Conservation (phyloP, 2,888 invertebrate genomes). For the Spatulosminthurus flaviceps region DNA sequence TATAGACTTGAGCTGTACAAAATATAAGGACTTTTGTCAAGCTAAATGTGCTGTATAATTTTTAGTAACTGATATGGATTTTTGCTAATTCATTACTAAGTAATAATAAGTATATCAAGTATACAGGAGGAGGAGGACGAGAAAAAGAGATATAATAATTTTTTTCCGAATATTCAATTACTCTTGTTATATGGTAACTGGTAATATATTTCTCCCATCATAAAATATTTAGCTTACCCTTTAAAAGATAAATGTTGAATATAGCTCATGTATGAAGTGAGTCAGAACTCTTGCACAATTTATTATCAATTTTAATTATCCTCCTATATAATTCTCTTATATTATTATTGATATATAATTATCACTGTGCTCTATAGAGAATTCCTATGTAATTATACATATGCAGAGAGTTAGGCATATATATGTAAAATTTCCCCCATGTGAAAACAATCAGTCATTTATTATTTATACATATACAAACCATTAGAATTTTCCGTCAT, state of each 20-base stretch:
- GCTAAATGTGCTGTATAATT: no score
- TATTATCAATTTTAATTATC: neutral
- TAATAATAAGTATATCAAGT: no score
- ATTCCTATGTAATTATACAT: no score
- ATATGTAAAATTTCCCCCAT: neutral
- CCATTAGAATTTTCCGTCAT: neutral
- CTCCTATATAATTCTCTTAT: neutral
- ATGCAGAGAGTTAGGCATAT: neutral
- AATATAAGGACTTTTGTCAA: no score
- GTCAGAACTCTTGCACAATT: neutral
- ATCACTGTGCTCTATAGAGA: no score
- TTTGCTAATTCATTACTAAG: slow-evolving; percentile 11
- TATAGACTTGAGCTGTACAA: no score
- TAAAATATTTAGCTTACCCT: slow-evolving; percentile 9
- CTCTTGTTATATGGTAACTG: neutral
- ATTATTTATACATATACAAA: slow-evolving; percentile 5
- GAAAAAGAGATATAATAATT: neutral
- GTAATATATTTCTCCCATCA: neutral
- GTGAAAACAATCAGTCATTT: slow-evolving; percentile 28
- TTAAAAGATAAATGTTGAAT: slow-evolving; percentile 11
- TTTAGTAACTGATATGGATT: neutral
- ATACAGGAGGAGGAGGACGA: no score
- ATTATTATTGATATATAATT: no score
- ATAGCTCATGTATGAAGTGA: no score
- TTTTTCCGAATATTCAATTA: neutral